phyloP scores from a whole-genome alignment of 2,113 vertebrate genomes.

The Mungos mungo region DNA sequence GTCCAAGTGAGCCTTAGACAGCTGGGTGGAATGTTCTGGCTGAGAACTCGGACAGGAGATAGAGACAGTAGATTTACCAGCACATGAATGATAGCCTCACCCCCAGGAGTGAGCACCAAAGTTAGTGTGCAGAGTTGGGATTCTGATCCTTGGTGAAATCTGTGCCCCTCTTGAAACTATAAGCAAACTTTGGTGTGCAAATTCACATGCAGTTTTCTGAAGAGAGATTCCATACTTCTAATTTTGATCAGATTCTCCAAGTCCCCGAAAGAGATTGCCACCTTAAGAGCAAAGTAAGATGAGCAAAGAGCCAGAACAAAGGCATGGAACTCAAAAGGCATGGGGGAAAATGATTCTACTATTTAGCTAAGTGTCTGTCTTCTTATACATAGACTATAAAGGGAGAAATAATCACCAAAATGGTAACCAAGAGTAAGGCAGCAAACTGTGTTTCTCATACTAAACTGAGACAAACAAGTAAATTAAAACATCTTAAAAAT shows the following conservation, averaged over 20 bases:
- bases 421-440: background rate
- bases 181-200: background rate
- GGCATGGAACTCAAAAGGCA: background rate
- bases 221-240: background rate
- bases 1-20: background rate
- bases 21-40: background rate
- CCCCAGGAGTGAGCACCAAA: background rate
- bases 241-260: background rate
- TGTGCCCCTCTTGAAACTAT: background rate
- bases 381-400: background rate
- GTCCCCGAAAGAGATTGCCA: background rate
- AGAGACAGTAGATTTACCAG: background rate
- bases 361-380: background rate
- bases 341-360: background rate
- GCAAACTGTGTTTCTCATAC: background rate
- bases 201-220: background rate
- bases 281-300: background rate
- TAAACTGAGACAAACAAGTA: background rate
- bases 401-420: background rate
- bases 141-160: background rate
- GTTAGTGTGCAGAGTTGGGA: background rate
- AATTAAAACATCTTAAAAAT: background rate
- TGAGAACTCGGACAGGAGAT: background rate
- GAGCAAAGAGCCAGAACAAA: slow-evolving; percentile 6
- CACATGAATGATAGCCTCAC: background rate